These are phyloP conservation scores for Drosophila lini DNA, from an alignment of 1,140 invertebrate genomes.

Conservation along the genomic window DNA sequence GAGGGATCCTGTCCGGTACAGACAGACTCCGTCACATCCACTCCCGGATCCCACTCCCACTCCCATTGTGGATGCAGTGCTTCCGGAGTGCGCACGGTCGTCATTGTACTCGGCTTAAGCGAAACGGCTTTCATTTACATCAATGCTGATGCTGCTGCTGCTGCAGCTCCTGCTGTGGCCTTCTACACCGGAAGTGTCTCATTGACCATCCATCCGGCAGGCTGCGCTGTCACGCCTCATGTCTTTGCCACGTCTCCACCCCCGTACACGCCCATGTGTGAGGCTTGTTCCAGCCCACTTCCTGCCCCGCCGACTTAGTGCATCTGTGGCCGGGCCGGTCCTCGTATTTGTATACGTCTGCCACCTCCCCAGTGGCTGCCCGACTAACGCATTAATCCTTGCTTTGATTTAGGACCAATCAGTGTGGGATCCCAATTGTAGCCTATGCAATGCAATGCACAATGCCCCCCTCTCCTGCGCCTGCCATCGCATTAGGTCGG, in stretches of 20 bases:
- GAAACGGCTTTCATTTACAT: slow-evolving; percentile 89
- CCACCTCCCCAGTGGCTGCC: slow-evolving; percentile 5
- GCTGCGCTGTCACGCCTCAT: slow-evolving; percentile 90
- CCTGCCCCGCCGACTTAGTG: slow-evolving; percentile 44
- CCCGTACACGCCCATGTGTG: slow-evolving; percentile 88
- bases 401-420: slow-evolving; percentile 79
- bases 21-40: slow-evolving; percentile 12
- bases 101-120: slow-evolving; percentile 88
- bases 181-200: slow-evolving; percentile 89
- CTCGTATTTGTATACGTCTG: slow-evolving; percentile 33
- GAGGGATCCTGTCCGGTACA: slow-evolving; percentile 38
- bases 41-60: slow-evolving; percentile 85
- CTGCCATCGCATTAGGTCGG: slow-evolving; percentile 10
- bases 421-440: slow-evolving; percentile 49
- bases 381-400: slow-evolving; percentile 75
- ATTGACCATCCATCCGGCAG: slow-evolving; percentile 88
- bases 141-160: slow-evolving; percentile 88
- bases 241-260: slow-evolving; percentile 87
- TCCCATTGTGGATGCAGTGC: slow-evolving; percentile 90
- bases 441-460: slow-evolving; percentile 22
- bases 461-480: background rate
- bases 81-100: slow-evolving; percentile 90
- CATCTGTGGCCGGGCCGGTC: background rate
- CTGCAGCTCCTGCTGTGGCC: slow-evolving; percentile 86
- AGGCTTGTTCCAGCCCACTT: slow-evolving; percentile 83